Conservation (phyloP, 2,888 invertebrate genomes). For the Ormyrus rosae region DNA sequence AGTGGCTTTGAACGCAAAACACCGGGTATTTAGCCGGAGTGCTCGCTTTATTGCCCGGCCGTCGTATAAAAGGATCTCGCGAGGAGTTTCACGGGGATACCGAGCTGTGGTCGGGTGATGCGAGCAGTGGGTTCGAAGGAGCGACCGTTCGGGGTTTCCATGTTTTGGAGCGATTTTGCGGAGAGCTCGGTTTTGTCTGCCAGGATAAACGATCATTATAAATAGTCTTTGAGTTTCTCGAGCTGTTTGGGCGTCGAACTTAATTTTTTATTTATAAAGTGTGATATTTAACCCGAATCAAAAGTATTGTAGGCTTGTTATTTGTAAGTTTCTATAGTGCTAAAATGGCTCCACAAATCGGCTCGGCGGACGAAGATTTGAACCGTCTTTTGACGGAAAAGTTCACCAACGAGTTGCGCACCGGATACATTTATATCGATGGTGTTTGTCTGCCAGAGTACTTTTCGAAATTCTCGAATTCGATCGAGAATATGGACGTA, state of each 20-base stretch:
- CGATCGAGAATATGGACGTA: conserved; percentile 76
- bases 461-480: conserved; percentile 72
- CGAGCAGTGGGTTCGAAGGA: background rate
- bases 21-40: too few relatives aligned
- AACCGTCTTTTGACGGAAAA: conserved; percentile 60
- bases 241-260: too few relatives aligned
- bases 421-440: conserved; percentile 68
- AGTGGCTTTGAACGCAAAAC: too few relatives aligned
- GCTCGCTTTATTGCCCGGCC: too few relatives aligned
- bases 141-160: background rate
- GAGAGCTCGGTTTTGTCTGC: conserved; percentile 12
- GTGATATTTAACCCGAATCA: too few relatives aligned
- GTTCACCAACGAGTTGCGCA: conserved; percentile 69
- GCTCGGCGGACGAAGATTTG: conserved; percentile 9
- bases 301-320: background rate
- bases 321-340: background rate
- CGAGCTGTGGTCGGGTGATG: too few relatives aligned
- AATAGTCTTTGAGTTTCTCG: background rate
- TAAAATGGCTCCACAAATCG: conserved; percentile 35
- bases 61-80: too few relatives aligned
- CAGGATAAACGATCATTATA: conserved; percentile 28
- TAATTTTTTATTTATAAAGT: background rate
- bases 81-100: too few relatives aligned
- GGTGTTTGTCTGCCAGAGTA: conserved; percentile 75
- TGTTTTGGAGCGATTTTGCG: background rate